phyloP scores from a whole-genome alignment of 2,888 invertebrate species.

The Phlogophora meticulosa region DNA sequence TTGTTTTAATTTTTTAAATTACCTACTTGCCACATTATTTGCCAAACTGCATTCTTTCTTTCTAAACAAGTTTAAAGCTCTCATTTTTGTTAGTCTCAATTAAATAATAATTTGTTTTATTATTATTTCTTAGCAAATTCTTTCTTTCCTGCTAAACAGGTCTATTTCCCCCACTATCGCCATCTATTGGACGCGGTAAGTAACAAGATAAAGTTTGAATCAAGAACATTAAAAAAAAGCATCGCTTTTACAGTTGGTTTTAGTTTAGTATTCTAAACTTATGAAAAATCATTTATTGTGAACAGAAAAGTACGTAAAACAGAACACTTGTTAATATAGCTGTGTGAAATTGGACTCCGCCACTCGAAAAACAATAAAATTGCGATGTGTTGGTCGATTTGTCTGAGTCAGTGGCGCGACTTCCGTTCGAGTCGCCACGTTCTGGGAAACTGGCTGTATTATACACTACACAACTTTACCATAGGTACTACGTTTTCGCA shows the following conservation, averaged over 20 bases:
- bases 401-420: slow-evolving; percentile 82
- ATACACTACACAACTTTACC: slow-evolving; percentile 62
- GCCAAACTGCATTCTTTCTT: slow-evolving; percentile 20
- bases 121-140: slow-evolving; percentile 19
- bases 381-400: slow-evolving; percentile 67
- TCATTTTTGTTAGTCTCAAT: slow-evolving; percentile 3
- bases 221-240: background rate
- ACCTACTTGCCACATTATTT: slow-evolving; percentile 16
- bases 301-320: background rate
- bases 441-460: slow-evolving; percentile 74
- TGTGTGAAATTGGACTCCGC: slow-evolving; percentile 61
- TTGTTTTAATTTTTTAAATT: slow-evolving; percentile 1
- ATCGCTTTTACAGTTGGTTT: background rate
- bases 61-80: slow-evolving; percentile 16
- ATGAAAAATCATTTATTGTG: slow-evolving; percentile 7
- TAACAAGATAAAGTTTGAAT: background rate
- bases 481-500: slow-evolving; percentile 64
- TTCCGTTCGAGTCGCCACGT: slow-evolving; percentile 79
- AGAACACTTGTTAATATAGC: slow-evolving; percentile 26
- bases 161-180: slow-evolving; percentile 14
- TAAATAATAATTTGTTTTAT: slow-evolving; percentile 10
- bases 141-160: background rate
- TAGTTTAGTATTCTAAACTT: slow-evolving; percentile 13
- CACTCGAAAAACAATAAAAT: slow-evolving; percentile 75
- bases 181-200: slow-evolving; percentile 35